A percentile compares a stretch with the other conserved stretches of the same genome.
phyloP scores from a whole-genome alignment of 2,888 invertebrate species.

The Drosophila parthenogenetica region DNA sequence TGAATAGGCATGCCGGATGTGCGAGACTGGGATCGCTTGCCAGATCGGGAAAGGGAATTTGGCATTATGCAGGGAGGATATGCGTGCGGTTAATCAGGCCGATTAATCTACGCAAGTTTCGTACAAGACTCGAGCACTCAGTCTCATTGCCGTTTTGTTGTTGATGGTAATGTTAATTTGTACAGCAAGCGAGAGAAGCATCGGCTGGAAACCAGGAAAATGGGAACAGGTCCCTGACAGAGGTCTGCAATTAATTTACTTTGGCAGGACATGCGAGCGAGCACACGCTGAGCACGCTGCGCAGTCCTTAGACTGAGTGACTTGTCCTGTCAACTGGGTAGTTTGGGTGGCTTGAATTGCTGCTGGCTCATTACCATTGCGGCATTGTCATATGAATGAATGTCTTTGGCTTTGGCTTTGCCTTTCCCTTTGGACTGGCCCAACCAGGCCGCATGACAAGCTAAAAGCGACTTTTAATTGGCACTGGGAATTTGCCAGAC shows the following conservation, averaged over 20 bases:
- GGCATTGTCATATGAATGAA: slow-evolving; percentile 67
- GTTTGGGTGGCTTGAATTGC: slow-evolving; percentile 18
- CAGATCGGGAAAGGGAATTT: slow-evolving; percentile 1
- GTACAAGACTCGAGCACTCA: slow-evolving; percentile 25
- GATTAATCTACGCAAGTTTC: slow-evolving; percentile 77
- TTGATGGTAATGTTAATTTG: slow-evolving; percentile 78
- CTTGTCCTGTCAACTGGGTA: slow-evolving; percentile 37
- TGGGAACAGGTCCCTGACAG: slow-evolving; percentile 37
- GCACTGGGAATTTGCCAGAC: slow-evolving; percentile 61
- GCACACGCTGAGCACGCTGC: slow-evolving; percentile 53
- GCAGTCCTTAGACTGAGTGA: slow-evolving; percentile 36
- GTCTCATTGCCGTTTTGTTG: slow-evolving; percentile 45
- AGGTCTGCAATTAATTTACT: slow-evolving; percentile 77
- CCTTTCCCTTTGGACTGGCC: neutral
- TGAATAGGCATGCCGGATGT: slow-evolving; percentile 65
- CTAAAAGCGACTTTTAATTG: slow-evolving; percentile 71
- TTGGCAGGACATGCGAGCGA: slow-evolving; percentile 74
- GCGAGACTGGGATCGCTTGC: slow-evolving; percentile 3
- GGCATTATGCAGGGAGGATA: neutral
- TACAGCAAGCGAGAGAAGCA: slow-evolving; percentile 52
- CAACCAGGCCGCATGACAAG: slow-evolving; percentile 54
- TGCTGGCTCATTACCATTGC: slow-evolving; percentile 61
- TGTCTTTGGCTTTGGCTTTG: slow-evolving; percentile 35
- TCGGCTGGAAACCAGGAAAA: slow-evolving; percentile 37
- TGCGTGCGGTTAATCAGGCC: slow-evolving; percentile 76